phyloP scores from a whole-genome alignment of 2,888 invertebrate genomes.

The Chrysopilus asiliformis region DNA sequence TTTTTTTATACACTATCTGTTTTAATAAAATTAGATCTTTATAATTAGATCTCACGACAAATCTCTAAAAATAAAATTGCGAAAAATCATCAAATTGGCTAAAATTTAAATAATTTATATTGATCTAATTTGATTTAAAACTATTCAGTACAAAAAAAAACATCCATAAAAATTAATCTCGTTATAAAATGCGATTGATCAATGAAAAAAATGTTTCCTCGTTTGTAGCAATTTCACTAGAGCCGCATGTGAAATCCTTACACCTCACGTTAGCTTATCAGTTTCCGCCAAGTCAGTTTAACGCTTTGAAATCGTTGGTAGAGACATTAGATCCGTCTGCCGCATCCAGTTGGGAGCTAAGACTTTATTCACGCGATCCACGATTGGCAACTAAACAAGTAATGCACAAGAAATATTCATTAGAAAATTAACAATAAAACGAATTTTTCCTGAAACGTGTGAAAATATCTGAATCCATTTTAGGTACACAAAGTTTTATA shows the following conservation, averaged over 20 bases:
- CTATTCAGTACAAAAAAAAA: no score
- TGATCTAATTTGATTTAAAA: no score
- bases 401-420: no score
- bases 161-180: no score
- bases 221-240: constrained; percentile 52
- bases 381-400: constrained; percentile 58
- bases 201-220: no score
- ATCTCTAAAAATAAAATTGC: no score
- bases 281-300: constrained; percentile 59
- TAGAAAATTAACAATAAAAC: neutral
- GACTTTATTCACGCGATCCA: constrained; percentile 75
- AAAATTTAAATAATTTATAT: no score
- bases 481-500: constrained; percentile 69
- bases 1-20: constrained; percentile 17
- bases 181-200: no score
- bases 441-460: neutral
- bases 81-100: no score
- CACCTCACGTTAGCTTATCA: constrained; percentile 84
- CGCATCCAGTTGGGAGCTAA: constrained; percentile 66
- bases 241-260: constrained; percentile 71
- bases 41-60: no score
- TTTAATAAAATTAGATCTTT: no score
- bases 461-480: neutral
- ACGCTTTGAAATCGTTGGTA: constrained; percentile 56
- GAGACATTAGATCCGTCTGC: constrained; percentile 54